Evolutionary conservation across 1,140 invertebrate species (phyloP).

Genomic region (Calephelis virginiensis): DNA sequence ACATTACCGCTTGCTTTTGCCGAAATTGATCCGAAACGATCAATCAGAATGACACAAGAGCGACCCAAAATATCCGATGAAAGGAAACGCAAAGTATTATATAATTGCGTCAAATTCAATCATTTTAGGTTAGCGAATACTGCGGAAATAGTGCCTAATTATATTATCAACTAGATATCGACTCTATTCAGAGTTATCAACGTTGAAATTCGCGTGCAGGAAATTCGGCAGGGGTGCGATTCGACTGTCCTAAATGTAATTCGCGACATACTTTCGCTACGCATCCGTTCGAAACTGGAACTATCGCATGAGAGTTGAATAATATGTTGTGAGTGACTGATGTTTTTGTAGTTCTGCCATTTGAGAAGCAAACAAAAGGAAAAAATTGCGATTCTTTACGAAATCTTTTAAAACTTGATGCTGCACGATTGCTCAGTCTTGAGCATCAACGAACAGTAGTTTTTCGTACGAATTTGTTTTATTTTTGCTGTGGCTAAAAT

Average conservation of each 20-base stretch:
- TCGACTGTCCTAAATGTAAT: constrained; percentile 6
- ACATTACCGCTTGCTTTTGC: not conserved
- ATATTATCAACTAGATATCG: not conserved
- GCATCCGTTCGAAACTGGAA: constrained; percentile 10
- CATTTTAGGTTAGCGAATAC: constrained; percentile 12
- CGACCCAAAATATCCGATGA: constrained; percentile 10
- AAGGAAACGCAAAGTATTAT: constrained; percentile 11
- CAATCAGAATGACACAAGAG: constrained; percentile 5
- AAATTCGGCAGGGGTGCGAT: constrained; percentile 10
- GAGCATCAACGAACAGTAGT: no score
- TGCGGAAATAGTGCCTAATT: constrained; percentile 13
- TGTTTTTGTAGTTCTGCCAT: no score
- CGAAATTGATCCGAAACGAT: not conserved
- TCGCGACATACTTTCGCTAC: constrained; percentile 17
- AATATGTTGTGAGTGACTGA: not conserved
- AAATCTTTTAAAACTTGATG: no score
- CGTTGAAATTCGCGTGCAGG: not conserved
- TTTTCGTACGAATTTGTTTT: no score
- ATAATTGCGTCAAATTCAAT: constrained; percentile 14
- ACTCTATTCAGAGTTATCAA: not conserved
- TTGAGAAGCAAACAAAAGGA: no score
- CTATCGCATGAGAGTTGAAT: constrained; percentile 9
- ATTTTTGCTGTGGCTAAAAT: no score
- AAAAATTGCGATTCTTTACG: no score
- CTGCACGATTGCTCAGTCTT: no score